A percentile compares a stretch with the other conserved stretches of the same genome.
phyloP scores from a whole-genome alignment of 1,140 invertebrate genomes.

The Olivierus martensii region DNA sequence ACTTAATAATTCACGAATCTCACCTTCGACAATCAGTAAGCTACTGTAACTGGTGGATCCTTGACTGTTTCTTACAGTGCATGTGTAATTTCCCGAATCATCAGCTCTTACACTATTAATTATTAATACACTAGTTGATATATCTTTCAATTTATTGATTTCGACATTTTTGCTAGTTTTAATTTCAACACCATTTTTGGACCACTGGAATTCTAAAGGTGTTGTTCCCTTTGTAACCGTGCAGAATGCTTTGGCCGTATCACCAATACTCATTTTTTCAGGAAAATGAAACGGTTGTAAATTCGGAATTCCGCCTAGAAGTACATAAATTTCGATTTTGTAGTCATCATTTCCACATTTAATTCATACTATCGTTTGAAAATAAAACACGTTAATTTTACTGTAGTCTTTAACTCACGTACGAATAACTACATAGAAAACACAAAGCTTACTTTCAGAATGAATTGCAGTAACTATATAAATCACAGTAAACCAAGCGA shows the following conservation, averaged over 20 bases:
- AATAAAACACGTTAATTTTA: too few relatives aligned
- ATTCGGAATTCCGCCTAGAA: not conserved
- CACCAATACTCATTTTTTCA: slow-evolving; percentile 1
- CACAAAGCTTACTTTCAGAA: too few relatives aligned
- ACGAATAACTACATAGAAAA: too few relatives aligned
- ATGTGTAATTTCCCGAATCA: slow-evolving; percentile 5
- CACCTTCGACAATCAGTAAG: slow-evolving; percentile 4
- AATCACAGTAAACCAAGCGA: too few relatives aligned
- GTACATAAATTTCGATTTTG: not conserved
- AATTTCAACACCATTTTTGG: slow-evolving; percentile 1
- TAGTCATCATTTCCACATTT: too few relatives aligned
- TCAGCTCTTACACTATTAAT: not conserved
- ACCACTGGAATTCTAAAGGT: slow-evolving; percentile 5
- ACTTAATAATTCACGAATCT: not conserved
- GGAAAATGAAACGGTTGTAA: not conserved
- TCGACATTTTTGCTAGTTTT: not conserved
- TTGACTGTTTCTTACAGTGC: slow-evolving; percentile 1
- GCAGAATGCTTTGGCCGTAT: not conserved
- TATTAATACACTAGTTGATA: not conserved
- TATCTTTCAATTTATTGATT: not conserved
- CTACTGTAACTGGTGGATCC: slow-evolving; percentile 50
- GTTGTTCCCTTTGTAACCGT: not conserved
- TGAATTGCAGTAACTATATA: too few relatives aligned
- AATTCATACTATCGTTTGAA: too few relatives aligned
- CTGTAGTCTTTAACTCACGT: too few relatives aligned